Conservation (phyloP, 2,888 invertebrate genomes). For the Hirudinaria manillensis region DNA sequence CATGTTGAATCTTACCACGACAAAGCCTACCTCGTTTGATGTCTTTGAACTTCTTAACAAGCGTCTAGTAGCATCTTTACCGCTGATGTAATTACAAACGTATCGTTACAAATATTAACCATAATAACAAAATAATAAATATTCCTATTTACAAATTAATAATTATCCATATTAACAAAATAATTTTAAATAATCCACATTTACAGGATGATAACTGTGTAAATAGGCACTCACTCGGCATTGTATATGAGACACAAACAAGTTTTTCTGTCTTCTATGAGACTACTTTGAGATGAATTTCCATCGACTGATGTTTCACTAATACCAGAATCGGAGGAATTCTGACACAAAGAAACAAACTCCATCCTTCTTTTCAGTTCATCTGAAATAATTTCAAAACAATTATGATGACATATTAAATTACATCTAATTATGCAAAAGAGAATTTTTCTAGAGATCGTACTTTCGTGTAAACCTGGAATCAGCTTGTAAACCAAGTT, state of each 20-base stretch:
- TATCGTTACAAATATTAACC: too few relatives aligned
- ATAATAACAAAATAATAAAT: background rate
- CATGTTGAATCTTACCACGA: too few relatives aligned
- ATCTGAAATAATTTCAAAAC: background rate
- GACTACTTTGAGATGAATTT: background rate
- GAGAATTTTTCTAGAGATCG: background rate
- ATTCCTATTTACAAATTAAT: background rate
- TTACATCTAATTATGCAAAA: background rate
- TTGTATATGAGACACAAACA: slow-evolving; percentile 5
- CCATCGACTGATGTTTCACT: background rate
- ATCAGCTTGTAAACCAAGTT: slow-evolving; percentile 7
- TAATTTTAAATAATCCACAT: too few relatives aligned
- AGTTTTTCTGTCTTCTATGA: background rate
- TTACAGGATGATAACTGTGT: too few relatives aligned
- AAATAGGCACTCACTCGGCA: background rate
- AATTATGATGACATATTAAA: background rate
- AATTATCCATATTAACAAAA: too few relatives aligned
- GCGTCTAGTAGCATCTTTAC: background rate
- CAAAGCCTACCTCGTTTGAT: too few relatives aligned
- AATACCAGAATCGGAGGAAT: slow-evolving; percentile 6
- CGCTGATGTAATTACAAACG: background rate
- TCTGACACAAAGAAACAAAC: background rate
- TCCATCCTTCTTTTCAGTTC: slow-evolving; percentile 8
- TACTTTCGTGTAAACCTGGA: slow-evolving; percentile 4
- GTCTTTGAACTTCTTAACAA: background rate